Evolutionary conservation across 1,140 invertebrate species (phyloP), one percentile per base, ranked within the genome.

Genomic region (Drosophila virilis): DNA sequence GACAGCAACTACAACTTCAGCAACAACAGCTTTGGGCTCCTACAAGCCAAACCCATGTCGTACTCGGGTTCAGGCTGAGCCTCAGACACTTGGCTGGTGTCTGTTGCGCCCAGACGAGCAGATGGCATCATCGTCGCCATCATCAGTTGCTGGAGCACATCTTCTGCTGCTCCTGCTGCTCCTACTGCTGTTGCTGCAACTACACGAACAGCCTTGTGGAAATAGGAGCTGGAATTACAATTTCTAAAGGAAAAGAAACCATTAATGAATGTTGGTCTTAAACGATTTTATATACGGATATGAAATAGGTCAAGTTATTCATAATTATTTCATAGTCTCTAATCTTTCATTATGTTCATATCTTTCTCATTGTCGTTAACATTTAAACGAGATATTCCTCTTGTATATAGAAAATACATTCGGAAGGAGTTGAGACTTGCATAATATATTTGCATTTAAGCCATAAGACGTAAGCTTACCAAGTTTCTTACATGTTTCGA

Each of bases 41-140:
- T 37, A 67, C 70, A 73, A 57, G 62, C 54, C 12, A 15, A 59
- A 67, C 55, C 35, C 67, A 74, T 74, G 72, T 72, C 22, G 62
- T 10, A 64, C 13, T 57, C 46, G 13, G 33, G 37, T 40, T 17
- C 32, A 50, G 55, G 37, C 12, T 7, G 50, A 65, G 40, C 22
- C 65, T 50, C 60, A 54, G 77, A 73, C 78, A 71, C 59, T 55
- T 43, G 42, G 35, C 9, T 43, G 15, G 37, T 51, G 46, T 50
- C 35, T 64, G 40, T 8, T 54, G 51, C 17, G 9, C 8, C 5
- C 67, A 72, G 50, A 57, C 42, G 42, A 60, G 66, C 77, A 77
- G 77, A 85, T 86, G 81, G 78, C 82, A 82, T 88, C 73, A 73
- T 79, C 73, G 73, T 72, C 67, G 28, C 37, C 58, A 74, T 52